Evolutionary conservation across 2,113 vertebrate genomes (phyloP).

Genomic region (Psophia crepitans): DNA sequence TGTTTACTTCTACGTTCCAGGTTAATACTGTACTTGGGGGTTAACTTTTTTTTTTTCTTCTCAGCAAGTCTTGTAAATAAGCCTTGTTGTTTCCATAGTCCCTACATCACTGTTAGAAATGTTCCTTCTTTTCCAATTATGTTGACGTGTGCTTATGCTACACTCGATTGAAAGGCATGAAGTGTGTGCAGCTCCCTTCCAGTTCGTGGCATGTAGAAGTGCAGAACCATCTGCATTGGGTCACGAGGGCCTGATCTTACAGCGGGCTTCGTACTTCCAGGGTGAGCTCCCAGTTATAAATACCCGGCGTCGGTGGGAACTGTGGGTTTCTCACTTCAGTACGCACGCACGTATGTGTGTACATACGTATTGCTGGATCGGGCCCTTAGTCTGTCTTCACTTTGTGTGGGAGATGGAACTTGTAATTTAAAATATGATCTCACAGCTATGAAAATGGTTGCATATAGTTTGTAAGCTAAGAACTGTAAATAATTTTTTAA

Average conservation of each 20-base stretch:
- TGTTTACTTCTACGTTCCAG: constrained; percentile 58
- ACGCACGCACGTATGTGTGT: fast-evolving
- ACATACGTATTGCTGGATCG: not conserved
- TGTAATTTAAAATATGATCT: not conserved
- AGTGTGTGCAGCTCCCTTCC: not conserved
- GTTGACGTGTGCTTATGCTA: not conserved
- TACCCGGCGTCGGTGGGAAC: not conserved
- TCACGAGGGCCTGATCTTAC: not conserved
- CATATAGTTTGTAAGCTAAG: constrained; percentile 32
- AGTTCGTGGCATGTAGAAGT: not conserved
- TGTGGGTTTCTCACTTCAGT: not conserved
- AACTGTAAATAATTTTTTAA: constrained; percentile 65
- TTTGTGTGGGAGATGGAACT: not conserved
- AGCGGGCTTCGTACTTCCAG: not conserved
- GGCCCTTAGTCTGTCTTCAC: not conserved
- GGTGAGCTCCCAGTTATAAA: not conserved
- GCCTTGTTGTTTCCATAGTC: constrained; percentile 31
- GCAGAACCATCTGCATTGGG: not conserved
- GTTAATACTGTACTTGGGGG: constrained; percentile 6
- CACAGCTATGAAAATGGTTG: not conserved
- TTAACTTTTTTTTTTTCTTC: not conserved
- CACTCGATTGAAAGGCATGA: not conserved
- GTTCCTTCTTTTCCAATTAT: not conserved
- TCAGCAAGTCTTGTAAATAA: constrained; percentile 61
- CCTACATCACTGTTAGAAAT: not conserved